A percentile compares a stretch with the other conserved stretches of the same genome.
Conservation (phyloP, 2,113 vertebrate genomes). For the Sander vitreus region DNA sequence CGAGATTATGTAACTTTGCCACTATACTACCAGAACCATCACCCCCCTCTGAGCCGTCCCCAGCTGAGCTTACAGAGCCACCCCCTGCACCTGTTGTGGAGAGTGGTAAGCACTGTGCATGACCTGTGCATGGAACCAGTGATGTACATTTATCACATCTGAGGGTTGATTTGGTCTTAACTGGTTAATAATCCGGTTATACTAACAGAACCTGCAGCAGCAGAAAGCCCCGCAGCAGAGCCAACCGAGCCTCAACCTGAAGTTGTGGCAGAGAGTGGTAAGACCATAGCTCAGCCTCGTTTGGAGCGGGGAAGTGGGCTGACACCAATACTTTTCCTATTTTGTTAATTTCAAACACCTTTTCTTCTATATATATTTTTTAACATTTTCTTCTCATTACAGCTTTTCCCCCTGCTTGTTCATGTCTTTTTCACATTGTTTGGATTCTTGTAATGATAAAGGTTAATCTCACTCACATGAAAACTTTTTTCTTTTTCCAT, state of each 20-base stretch:
- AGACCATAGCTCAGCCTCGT: conserved; percentile 47
- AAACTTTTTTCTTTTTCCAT: conserved; percentile 15
- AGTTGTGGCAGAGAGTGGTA: conserved; percentile 74
- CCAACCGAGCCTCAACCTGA: conserved; percentile 50
- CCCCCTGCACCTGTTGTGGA: conserved; percentile 46
- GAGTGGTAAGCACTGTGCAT: conserved; percentile 57
- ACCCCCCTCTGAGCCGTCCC: conserved; percentile 37
- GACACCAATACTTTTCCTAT: neutral
- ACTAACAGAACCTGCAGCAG: conserved; percentile 69
- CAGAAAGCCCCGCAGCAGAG: conserved; percentile 61
- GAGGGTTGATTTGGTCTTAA: conserved; percentile 25
- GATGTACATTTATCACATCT: conserved; percentile 1
- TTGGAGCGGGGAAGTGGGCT: conserved; percentile 31
- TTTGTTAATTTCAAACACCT: conserved; percentile 16
- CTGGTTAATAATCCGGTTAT: conserved; percentile 30
- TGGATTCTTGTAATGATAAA: conserved; percentile 49
- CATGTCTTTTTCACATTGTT: conserved; percentile 26
- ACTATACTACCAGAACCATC: conserved; percentile 47
- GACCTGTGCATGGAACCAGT: conserved; percentile 32
- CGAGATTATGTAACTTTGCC: conserved; percentile 7
- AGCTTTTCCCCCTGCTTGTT: conserved; percentile 24
- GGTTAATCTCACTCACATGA: conserved; percentile 48
- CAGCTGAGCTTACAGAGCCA: conserved; percentile 43
- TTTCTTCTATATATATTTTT: conserved; percentile 10
- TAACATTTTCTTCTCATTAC: conserved; percentile 36